A percentile compares a stretch with the other conserved stretches of the same genome.
Conservation (phyloP, 2,888 invertebrate species). For the Eristalis pertinax region DNA sequence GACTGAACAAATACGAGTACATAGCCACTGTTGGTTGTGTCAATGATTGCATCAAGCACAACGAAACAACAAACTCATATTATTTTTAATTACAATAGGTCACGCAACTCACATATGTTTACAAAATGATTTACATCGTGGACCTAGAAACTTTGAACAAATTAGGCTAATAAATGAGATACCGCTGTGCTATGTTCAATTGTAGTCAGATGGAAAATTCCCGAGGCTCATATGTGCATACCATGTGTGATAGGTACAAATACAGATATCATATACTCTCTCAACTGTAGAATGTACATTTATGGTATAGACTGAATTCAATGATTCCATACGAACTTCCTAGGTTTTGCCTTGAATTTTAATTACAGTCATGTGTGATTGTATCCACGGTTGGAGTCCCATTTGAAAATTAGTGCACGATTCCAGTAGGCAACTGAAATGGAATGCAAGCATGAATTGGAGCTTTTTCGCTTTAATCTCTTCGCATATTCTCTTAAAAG, state of each 20-base stretch:
- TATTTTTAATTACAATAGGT: constrained; percentile 61
- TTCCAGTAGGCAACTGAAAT: neutral
- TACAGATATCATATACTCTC: neutral
- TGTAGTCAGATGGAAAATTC: neutral
- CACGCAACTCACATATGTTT: constrained; percentile 53
- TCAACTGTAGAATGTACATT: neutral
- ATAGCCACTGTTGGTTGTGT: neutral
- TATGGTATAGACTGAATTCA: neutral
- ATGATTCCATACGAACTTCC: constrained; percentile 19
- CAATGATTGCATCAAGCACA: constrained; percentile 26
- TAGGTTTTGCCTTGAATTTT: constrained; percentile 53
- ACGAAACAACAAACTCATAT: constrained; percentile 3
- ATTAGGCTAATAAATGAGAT: neutral
- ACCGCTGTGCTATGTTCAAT: neutral
- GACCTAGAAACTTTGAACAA: constrained; percentile 18
- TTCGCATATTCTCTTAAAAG: neutral
- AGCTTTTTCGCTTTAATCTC: neutral
- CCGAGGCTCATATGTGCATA: neutral
- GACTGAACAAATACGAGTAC: constrained; percentile 7
- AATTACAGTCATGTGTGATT: constrained; percentile 22
- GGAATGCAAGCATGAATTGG: neutral
- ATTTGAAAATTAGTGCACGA: neutral
- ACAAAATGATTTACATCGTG: constrained; percentile 33
- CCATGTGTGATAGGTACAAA: neutral
- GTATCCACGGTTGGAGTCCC: neutral